These are phyloP conservation scores for Pegea sp. DNA, from an alignment of 23 tunicate species.

Conservation along the genomic window DNA sequence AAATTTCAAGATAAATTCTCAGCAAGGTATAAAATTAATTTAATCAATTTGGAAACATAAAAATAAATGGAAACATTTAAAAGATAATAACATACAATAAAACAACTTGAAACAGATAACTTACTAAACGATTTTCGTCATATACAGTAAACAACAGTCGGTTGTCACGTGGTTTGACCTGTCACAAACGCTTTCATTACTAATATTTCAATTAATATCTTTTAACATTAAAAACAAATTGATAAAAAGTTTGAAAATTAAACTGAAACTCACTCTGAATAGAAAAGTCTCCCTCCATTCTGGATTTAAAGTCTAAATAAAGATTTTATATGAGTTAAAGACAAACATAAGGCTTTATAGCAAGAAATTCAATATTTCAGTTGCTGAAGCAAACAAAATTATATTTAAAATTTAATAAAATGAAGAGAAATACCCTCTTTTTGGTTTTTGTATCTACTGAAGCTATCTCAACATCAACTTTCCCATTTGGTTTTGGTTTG, in stretches of 20 bases:
- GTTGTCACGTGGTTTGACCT: conserved; percentile 51
- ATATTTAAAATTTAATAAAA: too few species aligned
- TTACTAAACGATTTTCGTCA: conserved; percentile 82
- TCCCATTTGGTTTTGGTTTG: conserved; percentile 31
- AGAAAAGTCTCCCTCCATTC: conserved; percentile 62
- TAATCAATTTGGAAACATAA: background rate
- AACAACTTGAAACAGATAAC: background rate
- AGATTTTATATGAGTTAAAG: background rate
- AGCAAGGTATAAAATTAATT: background rate
- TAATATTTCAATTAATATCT: background rate
- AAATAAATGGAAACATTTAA: too few species aligned
- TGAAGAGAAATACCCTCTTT: conserved; percentile 24
- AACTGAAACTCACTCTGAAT: conserved; percentile 4
- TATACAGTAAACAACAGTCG: conserved; percentile 60
- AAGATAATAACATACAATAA: too few species aligned
- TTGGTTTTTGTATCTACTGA: conserved; percentile 47
- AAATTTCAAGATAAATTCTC: background rate
- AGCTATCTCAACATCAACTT: conserved; percentile 5
- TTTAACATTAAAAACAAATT: conserved; percentile 1
- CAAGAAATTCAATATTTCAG: background rate
- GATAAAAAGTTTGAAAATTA: background rate
- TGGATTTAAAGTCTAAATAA: conserved; percentile 71
- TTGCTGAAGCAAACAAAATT: too few species aligned
- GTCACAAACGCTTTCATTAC: background rate
- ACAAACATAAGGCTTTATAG: background rate